A percentile compares a stretch with the other conserved stretches of the same genome.
Conservation (phyloP, 2,888 invertebrate species). For the Drosophila neotestacea region DNA sequence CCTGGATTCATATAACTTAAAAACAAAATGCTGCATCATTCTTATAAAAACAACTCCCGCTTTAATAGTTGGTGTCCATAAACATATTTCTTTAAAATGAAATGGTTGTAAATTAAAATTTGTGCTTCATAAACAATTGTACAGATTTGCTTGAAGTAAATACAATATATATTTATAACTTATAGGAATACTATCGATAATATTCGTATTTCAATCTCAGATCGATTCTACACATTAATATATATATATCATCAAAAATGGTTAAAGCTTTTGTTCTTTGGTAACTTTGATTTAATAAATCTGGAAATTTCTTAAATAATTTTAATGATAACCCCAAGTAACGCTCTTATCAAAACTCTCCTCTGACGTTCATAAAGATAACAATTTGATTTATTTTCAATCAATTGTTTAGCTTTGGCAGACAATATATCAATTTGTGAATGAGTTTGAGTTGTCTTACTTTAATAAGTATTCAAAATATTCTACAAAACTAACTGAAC, state of each 20-base stretch:
- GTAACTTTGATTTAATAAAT: neutral
- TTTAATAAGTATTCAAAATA: neutral
- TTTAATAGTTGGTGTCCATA: too few relatives aligned
- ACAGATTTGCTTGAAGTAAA: too few relatives aligned
- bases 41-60: too few relatives aligned
- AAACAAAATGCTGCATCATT: too few relatives aligned
- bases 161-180: neutral
- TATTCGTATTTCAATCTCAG: too few relatives aligned
- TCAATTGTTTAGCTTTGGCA: neutral
- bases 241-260: too few relatives aligned
- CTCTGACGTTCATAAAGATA: slow-evolving; percentile 6
- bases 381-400: neutral
- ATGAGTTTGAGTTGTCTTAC: neutral
- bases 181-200: neutral
- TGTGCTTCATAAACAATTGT: too few relatives aligned
- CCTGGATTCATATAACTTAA: neutral
- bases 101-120: too few relatives aligned
- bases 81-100: too few relatives aligned
- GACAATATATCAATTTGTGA: neutral
- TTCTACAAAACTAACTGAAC: neutral
- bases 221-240: too few relatives aligned
- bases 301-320: neutral
- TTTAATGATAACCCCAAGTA: too few relatives aligned
- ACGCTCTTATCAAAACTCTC: neutral
- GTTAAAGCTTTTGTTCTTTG: neutral